Evolutionary conservation across 2,797 vertebrate species (phyloP).

Genomic region (Ceyx erithaca): DNA sequence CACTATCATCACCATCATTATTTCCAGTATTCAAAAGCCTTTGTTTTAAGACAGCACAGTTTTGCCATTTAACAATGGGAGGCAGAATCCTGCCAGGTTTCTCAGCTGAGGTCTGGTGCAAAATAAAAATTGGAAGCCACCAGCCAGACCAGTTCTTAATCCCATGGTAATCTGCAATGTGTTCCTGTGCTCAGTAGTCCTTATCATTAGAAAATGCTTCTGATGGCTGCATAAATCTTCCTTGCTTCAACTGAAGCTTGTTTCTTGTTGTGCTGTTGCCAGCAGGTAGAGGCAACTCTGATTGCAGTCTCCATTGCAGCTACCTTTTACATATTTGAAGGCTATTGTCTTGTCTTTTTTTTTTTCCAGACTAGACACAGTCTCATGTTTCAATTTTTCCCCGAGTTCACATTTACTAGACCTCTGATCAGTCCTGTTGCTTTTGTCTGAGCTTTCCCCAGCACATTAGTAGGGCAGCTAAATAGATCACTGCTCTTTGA

Average conservation of each 20-base stretch:
- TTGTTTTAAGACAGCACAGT: not conserved
- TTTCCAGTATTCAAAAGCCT: not conserved
- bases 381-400: not conserved
- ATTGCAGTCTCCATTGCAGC: not conserved
- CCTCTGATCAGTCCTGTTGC: not conserved
- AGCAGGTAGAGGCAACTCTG: not conserved
- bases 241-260: not conserved
- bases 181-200: not conserved
- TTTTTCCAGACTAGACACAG: not conserved
- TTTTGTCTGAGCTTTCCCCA: slow-evolving; percentile 42
- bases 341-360: not conserved
- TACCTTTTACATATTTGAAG: not conserved
- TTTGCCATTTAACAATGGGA: not conserved
- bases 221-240: not conserved
- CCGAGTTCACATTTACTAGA: not conserved
- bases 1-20: not conserved
- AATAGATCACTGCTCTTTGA: slow-evolving; percentile 36
- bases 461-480: slow-evolving; percentile 43
- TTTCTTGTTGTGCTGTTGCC: not conserved
- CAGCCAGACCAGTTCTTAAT: not conserved
- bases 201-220: not conserved
- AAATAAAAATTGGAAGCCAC: not conserved
- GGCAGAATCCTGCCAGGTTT: not conserved
- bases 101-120: not conserved
- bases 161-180: not conserved